These are phyloP conservation scores for Pelmatolapia mariae DNA, from an alignment of 2,113 vertebrate genomes.

Conservation along the genomic window DNA sequence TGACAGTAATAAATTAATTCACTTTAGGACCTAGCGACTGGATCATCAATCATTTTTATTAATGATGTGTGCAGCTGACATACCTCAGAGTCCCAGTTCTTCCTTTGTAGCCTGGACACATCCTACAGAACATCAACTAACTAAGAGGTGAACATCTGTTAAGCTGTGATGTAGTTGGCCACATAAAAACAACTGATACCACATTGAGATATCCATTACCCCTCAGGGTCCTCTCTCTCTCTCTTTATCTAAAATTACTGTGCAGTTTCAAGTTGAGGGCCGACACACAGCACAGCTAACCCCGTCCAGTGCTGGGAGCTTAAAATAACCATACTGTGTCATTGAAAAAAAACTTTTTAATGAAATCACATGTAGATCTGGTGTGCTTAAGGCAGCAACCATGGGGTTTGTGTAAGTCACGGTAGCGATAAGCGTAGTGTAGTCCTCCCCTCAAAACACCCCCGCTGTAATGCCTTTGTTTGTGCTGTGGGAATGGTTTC, in stretches of 20 bases:
- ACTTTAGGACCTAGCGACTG: constrained; percentile 31
- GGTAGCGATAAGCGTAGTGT: background rate
- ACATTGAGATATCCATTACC: constrained; percentile 19
- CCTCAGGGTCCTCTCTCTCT: background rate
- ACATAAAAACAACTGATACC: constrained; percentile 39
- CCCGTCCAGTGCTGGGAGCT: background rate
- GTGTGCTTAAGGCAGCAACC: constrained; percentile 6
- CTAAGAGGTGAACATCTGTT: constrained; percentile 18
- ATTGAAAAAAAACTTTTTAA: background rate
- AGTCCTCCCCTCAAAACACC: background rate
- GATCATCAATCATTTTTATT: constrained; percentile 55
- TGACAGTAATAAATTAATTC: constrained; percentile 58
- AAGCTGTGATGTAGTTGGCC: constrained; percentile 36
- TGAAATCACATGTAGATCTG: constrained; percentile 43
- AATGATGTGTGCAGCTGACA: constrained; percentile 42
- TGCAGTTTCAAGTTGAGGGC: constrained; percentile 4
- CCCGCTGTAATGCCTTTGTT: constrained; percentile 7
- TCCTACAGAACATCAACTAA: constrained; percentile 2
- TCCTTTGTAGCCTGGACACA: background rate
- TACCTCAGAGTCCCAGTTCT: background rate
- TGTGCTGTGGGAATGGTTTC: constrained; percentile 10
- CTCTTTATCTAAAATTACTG: constrained; percentile 28
- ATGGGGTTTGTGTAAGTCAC: constrained; percentile 39
- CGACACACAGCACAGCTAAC: background rate
- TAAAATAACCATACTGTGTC: constrained; percentile 18